Evolutionary conservation across 2,113 vertebrate genomes (phyloP).

Genomic region (Callaeas wilsoni): DNA sequence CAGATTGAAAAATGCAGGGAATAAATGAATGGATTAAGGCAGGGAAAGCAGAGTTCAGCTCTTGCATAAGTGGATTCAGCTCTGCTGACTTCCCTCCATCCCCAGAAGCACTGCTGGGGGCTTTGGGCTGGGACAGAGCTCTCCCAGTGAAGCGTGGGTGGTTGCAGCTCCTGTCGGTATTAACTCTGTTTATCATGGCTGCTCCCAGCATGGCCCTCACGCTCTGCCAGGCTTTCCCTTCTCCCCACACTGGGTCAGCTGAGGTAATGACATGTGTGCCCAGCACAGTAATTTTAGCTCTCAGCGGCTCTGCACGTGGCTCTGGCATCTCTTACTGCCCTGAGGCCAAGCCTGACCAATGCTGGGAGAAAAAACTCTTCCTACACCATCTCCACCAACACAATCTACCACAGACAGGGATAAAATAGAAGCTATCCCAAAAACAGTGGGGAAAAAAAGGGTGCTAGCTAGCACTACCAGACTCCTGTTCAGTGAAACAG

Average conservation of each 20-base stretch:
- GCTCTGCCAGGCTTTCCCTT: not conserved
- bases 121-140: not conserved
- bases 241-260: not conserved
- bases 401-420: too few species aligned
- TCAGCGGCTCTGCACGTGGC: not conserved
- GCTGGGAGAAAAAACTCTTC: not conserved
- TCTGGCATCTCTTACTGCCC: not conserved
- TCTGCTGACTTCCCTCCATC: not conserved
- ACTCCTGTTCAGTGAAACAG: not conserved
- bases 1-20: not conserved
- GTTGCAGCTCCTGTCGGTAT: not conserved
- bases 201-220: not conserved
- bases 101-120: not conserved
- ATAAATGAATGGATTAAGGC: conserved; percentile 9
- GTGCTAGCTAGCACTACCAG: not conserved
- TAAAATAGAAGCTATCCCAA: not conserved
- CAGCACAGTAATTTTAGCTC: not conserved
- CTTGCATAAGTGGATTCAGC: conserved; percentile 11
- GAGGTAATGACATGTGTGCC: not conserved
- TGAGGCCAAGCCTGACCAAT: not conserved
- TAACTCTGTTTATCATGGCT: not conserved
- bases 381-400: not conserved
- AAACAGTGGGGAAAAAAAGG: fast-evolving
- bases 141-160: not conserved
- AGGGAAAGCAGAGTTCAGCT: conserved; percentile 2